Evolutionary conservation across 1,140 invertebrate genomes (phyloP).

Genomic region (Harpegnathos saltator): DNA sequence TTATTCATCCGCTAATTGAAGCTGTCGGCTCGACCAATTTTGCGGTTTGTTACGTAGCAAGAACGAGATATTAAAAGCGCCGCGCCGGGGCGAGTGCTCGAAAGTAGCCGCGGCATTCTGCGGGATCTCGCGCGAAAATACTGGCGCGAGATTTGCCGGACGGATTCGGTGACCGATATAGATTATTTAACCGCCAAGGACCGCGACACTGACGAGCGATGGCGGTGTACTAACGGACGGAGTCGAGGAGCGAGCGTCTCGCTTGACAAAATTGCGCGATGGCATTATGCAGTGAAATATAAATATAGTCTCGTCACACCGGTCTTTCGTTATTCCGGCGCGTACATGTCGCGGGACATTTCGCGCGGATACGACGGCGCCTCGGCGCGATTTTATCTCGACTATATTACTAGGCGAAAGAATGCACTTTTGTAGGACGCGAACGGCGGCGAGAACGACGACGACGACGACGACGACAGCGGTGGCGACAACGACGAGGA

Average conservation of each 20-base stretch:
- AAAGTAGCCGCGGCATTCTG: no score
- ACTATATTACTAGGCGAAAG: slow-evolving; percentile 44
- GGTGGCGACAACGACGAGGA: no score
- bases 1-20: not conserved
- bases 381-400: slow-evolving; percentile 41
- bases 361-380: slow-evolving; percentile 4
- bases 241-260: not conserved
- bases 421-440: slow-evolving; percentile 34
- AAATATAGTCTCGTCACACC: slow-evolving; percentile 14
- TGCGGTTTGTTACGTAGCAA: no score
- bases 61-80: no score
- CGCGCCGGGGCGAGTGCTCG: no score
- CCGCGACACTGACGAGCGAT: not conserved
- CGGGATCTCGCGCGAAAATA: no score
- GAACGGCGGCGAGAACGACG: not conserved
- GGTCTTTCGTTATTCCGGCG: not conserved
- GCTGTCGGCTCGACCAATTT: not conserved
- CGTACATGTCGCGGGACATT: slow-evolving; percentile 24
- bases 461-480: not conserved
- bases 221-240: not conserved
- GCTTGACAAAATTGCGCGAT: slow-evolving; percentile 13
- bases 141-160: no score
- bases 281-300: not conserved
- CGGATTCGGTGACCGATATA: no score
- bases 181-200: no score